Conservation (phyloP, 1,140 invertebrate species). For the Pachypsylla venusta region DNA sequence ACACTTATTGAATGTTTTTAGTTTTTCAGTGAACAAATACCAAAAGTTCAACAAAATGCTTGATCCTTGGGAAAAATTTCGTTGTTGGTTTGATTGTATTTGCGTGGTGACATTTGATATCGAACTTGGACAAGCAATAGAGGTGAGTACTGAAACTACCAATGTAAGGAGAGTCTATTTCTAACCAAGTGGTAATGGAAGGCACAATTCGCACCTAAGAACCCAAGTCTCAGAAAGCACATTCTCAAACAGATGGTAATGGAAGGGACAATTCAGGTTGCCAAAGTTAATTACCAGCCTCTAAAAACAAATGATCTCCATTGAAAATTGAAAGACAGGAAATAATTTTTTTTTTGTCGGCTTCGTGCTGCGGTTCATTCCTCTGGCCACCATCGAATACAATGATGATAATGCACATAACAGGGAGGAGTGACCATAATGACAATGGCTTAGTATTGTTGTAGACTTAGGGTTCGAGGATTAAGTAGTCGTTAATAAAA, state of each 20-base stretch:
- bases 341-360: too few species aligned
- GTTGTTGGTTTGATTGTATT: constrained; percentile 91
- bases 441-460: too few species aligned
- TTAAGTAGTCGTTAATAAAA: too few species aligned
- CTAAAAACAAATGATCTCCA: not conserved
- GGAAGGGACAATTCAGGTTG: not conserved
- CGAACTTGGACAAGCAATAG: constrained; percentile 90
- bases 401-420: too few species aligned
- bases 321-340: not conserved
- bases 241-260: not conserved
- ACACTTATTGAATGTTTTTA: too few species aligned
- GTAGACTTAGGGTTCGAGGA: too few species aligned
- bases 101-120: constrained; percentile 97
- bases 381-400: too few species aligned
- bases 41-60: too few species aligned
- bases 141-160: constrained; percentile 39
- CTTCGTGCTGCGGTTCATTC: too few species aligned
- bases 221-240: not conserved
- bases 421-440: too few species aligned
- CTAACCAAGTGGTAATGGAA: not conserved
- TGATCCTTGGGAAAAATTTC: constrained; percentile 45
- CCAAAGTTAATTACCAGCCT: not conserved
- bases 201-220: not conserved
- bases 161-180: not conserved
- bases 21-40: too few species aligned